Percentiles rank a stretch among this genome's conserved stretches.
These are phyloP conservation scores for Nothura maculosa DNA, from an alignment of 2,797 vertebrate species.

Conservation along the genomic window DNA sequence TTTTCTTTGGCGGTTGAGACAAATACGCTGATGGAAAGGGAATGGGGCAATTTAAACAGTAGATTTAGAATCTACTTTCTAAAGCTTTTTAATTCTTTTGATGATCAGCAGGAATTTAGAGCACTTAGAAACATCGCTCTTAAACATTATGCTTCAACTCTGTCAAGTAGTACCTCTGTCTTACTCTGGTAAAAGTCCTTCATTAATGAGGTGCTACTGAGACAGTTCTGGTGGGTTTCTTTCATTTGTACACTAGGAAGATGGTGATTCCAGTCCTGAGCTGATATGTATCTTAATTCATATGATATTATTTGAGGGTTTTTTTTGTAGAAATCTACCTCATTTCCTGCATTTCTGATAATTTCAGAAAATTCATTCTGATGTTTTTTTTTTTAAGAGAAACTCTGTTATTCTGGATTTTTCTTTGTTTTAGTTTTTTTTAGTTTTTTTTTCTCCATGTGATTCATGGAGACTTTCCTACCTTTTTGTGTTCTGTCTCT, in stretches of 20 bases:
- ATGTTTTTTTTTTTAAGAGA: not conserved
- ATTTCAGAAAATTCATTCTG: not conserved
- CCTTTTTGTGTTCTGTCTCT: not conserved
- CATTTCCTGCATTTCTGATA: not conserved
- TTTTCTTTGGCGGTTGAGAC: not conserved
- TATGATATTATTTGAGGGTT: not conserved
- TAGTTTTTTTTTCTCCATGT: too few species aligned
- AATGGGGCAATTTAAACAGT: not conserved
- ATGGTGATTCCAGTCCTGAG: not conserved
- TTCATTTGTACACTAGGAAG: not conserved
- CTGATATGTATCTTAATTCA: not conserved
- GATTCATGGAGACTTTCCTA: not conserved
- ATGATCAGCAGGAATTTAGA: not conserved
- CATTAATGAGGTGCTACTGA: not conserved
- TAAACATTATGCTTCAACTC: not conserved
- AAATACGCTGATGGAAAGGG: not conserved
- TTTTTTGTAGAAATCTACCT: not conserved
- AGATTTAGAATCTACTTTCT: not conserved
- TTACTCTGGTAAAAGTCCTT: not conserved
- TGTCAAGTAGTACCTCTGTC: not conserved
- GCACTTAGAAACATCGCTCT: not conserved
- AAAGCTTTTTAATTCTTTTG: not conserved
- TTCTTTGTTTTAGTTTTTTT: too few species aligned
- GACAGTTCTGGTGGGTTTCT: not conserved
- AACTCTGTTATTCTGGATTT: not conserved